phyloP scores from a whole-genome alignment of 1,140 invertebrate species.

The Choristoneura fumiferana region DNA sequence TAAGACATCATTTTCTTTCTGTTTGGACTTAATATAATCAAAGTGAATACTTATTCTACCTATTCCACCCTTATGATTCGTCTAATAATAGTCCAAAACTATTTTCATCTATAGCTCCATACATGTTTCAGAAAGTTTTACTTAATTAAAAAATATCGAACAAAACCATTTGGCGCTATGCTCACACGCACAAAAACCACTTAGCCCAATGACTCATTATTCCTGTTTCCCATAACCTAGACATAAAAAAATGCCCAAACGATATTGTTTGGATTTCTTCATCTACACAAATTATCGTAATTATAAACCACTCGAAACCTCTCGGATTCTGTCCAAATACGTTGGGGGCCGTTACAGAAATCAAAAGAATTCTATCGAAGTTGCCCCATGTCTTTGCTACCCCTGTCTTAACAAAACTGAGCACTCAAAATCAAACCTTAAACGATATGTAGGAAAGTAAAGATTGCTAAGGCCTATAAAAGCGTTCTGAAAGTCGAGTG shows the following conservation, averaged over 20 bases:
- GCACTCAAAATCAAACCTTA: constrained; percentile 31
- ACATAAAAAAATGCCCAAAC: constrained; percentile 4
- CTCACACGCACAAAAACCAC: background rate
- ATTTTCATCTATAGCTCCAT: too few species aligned
- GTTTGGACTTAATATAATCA: too few species aligned
- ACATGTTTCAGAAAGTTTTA: too few species aligned
- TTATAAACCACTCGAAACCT: constrained; percentile 74
- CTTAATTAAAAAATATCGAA: too few species aligned
- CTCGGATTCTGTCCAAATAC: constrained; percentile 76
- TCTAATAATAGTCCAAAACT: too few species aligned
- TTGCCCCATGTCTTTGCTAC: constrained; percentile 71
- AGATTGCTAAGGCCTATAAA: too few species aligned
- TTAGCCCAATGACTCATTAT: constrained; percentile 8
- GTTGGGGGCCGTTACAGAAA: constrained; percentile 74
- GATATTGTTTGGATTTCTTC: constrained; percentile 47
- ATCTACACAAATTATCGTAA: constrained; percentile 76
- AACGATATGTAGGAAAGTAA: background rate
- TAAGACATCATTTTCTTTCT: too few species aligned
- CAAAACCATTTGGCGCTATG: too few species aligned
- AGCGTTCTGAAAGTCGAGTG: constrained; percentile 61
- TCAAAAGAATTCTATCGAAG: constrained; percentile 71
- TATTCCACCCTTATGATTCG: too few species aligned
- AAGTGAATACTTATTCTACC: too few species aligned
- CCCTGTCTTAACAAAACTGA: constrained; percentile 45
- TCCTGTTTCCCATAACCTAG: constrained; percentile 11